Conservation (phyloP, 2,113 vertebrate genomes). For the Phocoena sinus region DNA sequence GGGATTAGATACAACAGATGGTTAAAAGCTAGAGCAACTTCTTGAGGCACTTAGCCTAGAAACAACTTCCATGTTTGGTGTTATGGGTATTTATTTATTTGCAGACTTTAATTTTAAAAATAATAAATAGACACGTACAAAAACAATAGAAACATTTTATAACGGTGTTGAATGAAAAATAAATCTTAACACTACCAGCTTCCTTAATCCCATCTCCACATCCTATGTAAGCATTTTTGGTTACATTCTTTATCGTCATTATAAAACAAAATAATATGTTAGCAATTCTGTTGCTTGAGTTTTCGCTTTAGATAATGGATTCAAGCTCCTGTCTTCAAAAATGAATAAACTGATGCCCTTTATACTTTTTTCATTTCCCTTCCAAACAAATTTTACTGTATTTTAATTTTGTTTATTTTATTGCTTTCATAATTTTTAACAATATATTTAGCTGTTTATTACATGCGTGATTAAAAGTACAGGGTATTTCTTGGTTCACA, state of each 20-base stretch:
- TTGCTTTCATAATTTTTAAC: background rate
- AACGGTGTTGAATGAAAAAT: background rate
- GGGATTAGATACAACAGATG: background rate
- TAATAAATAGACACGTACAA: background rate
- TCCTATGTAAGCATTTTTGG: background rate
- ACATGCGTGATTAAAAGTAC: background rate
- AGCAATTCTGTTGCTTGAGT: background rate
- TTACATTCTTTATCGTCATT: background rate
- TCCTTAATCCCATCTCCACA: background rate
- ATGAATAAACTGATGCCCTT: background rate
- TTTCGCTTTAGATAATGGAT: background rate
- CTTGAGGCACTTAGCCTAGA: background rate
- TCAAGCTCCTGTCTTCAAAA: background rate
- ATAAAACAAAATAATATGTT: background rate
- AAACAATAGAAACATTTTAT: background rate
- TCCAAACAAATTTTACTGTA: background rate
- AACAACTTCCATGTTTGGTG: background rate
- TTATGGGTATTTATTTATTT: background rate
- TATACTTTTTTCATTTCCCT: background rate
- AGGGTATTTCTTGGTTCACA: background rate
- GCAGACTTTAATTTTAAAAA: background rate
- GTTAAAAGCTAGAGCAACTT: background rate
- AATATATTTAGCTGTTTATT: background rate
- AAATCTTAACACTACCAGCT: background rate
- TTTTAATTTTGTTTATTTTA: constrained; percentile 13